Evolutionary conservation across 2,797 vertebrate species (phyloP).

Genomic region (Oreochromis mossambicus): DNA sequence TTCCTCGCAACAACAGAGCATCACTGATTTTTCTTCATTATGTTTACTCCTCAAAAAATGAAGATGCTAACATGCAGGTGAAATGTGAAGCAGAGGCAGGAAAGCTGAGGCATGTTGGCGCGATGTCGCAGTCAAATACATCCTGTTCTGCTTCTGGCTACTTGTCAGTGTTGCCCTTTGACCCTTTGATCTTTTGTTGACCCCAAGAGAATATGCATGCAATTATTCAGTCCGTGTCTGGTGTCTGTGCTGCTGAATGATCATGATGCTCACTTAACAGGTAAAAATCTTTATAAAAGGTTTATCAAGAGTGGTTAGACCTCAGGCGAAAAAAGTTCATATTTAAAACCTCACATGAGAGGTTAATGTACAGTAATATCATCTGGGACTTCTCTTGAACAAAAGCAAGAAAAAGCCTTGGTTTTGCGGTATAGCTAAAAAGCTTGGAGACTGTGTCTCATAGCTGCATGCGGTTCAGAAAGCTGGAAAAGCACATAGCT

Average conservation of each 20-base stretch:
- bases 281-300: background rate
- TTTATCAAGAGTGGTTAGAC: background rate
- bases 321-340: background rate
- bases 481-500: constrained; percentile 13
- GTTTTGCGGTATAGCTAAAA: background rate
- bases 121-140: background rate
- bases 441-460: background rate
- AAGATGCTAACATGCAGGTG: constrained; percentile 2
- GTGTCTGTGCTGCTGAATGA: background rate
- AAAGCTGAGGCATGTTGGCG: background rate
- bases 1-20: constrained; percentile 34
- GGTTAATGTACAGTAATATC: background rate
- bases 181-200: background rate
- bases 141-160: background rate
- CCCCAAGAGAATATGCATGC: background rate
- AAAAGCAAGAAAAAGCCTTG: background rate
- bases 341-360: background rate
- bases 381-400: too few species aligned
- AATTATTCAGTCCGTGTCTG: background rate
- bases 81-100: constrained; percentile 13
- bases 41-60: background rate
- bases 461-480: background rate
- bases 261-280: background rate
- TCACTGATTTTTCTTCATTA: constrained; percentile 41
- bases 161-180: background rate